Conservation (phyloP, 1,140 invertebrate genomes). For the Dryas iulia region DNA sequence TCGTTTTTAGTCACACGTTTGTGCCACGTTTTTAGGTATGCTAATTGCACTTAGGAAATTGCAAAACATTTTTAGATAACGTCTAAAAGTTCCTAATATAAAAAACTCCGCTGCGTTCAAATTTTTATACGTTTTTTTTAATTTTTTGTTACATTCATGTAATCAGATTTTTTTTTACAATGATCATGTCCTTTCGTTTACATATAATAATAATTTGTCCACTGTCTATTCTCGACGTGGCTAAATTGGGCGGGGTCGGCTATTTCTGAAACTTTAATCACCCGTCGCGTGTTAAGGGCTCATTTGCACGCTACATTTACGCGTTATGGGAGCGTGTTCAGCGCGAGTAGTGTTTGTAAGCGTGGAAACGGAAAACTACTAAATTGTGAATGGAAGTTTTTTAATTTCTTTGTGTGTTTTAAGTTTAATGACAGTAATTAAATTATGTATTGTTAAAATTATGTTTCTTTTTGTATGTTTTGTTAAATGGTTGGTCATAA, state of each 20-base stretch:
- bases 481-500: too few relatives aligned
- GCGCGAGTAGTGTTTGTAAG: background rate
- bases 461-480: too few relatives aligned
- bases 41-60: too few relatives aligned
- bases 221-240: background rate
- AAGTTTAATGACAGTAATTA: background rate
- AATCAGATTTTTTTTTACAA: too few relatives aligned
- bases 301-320: constrained; percentile 20
- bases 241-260: background rate
- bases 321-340: background rate
- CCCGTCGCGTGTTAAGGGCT: constrained; percentile 10
- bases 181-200: too few relatives aligned
- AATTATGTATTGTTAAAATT: background rate
- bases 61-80: too few relatives aligned
- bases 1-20: too few relatives aligned
- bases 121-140: too few relatives aligned
- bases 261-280: constrained; percentile 21
- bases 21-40: too few relatives aligned
- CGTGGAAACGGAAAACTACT: background rate
- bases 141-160: too few relatives aligned
- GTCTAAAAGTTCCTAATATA: too few relatives aligned
- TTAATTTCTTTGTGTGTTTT: background rate
- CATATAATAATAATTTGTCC: background rate
- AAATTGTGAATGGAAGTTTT: background rate
- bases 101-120: too few relatives aligned